Conservation (phyloP, 2,113 vertebrate species). For the Callipepla squamata region DNA sequence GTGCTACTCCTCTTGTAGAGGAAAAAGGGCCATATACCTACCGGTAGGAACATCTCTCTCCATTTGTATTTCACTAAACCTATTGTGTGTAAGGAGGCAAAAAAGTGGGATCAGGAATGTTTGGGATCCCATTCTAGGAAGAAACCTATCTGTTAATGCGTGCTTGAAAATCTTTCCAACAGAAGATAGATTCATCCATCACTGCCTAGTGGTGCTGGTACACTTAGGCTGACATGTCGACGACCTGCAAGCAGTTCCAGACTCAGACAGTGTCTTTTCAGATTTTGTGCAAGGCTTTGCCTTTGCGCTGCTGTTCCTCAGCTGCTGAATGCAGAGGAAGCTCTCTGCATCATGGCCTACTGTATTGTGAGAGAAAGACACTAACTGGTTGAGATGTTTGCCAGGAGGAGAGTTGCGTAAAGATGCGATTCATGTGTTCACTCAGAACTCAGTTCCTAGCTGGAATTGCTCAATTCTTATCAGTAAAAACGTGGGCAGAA, state of each 20-base stretch:
- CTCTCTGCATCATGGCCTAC: not conserved
- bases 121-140: not conserved
- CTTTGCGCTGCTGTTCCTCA: not conserved
- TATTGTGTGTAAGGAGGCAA: not conserved
- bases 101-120: not conserved
- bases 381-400: not conserved
- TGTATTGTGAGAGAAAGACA: not conserved
- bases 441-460: not conserved
- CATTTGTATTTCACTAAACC: not conserved
- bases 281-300: not conserved
- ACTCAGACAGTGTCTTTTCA: not conserved
- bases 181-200: not conserved
- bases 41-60: conserved; percentile 77
- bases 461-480: not conserved
- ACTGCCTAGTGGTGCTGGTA: not conserved
- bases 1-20: conserved; percentile 80
- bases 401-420: not conserved
- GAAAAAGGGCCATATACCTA: conserved; percentile 94
- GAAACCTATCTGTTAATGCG: too few relatives aligned
- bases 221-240: not conserved
- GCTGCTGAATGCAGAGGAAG: not conserved
- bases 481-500: not conserved
- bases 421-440: not conserved
- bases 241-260: not conserved
- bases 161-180: not conserved